These are phyloP conservation scores for Coracias cyanogaster DNA, from an alignment of 2,797 vertebrate genomes.

Conservation along the genomic window DNA sequence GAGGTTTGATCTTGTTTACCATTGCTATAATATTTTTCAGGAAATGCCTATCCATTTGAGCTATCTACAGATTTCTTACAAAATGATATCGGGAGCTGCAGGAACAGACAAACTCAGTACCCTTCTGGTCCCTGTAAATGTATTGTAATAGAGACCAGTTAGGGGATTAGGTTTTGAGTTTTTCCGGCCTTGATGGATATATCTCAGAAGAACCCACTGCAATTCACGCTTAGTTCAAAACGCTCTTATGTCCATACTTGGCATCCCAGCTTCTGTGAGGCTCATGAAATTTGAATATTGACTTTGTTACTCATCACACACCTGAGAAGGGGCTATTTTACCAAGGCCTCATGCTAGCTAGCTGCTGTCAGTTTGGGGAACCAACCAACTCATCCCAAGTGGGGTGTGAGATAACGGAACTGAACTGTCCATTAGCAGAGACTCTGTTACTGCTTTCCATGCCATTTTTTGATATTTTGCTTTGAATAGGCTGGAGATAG, in stretches of 20 bases:
- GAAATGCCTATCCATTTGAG: background rate
- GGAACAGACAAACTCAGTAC: background rate
- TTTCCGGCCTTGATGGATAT: background rate
- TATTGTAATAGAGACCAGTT: background rate
- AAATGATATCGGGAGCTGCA: background rate
- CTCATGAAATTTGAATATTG: background rate
- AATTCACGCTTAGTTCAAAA: background rate
- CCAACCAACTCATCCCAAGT: background rate
- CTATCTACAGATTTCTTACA: background rate
- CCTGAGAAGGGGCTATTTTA: background rate
- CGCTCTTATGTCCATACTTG: background rate
- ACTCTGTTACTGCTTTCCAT: background rate
- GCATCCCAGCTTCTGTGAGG: background rate
- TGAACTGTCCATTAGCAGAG: background rate
- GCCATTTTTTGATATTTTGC: background rate
- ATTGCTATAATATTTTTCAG: background rate
- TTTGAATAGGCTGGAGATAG: background rate
- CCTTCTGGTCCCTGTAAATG: background rate
- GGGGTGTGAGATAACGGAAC: background rate
- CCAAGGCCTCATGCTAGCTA: rapidly evolving
- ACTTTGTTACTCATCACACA: background rate
- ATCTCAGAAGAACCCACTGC: background rate
- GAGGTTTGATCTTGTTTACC: background rate
- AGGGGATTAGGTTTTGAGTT: background rate
- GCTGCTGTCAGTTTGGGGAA: background rate